These are phyloP conservation scores for Scaptomyza parva DNA, from an alignment of 2,888 invertebrate species.

Conservation along the genomic window DNA sequence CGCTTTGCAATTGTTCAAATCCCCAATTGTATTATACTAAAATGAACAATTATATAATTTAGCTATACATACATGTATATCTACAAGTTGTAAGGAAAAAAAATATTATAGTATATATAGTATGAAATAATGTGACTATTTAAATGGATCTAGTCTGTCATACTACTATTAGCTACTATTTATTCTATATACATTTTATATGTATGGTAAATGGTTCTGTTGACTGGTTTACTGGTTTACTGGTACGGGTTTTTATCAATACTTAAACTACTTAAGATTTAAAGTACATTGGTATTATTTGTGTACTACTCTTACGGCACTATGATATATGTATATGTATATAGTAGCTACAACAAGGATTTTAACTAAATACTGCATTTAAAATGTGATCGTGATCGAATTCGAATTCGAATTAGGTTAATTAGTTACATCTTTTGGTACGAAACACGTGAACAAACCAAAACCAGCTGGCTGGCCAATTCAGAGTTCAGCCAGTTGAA, in stretches of 20 bases:
- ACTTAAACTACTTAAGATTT: constrained; percentile 45
- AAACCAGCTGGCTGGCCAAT: constrained; percentile 56
- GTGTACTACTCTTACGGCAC: constrained; percentile 26
- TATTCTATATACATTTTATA: not conserved
- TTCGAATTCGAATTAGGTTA: constrained; percentile 55
- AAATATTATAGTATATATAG: constrained; percentile 4
- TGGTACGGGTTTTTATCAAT: constrained; percentile 22
- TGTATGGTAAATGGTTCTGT: not conserved
- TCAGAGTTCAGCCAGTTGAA: constrained; percentile 22
- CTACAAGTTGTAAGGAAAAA: constrained; percentile 3
- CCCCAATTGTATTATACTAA: constrained; percentile 9
- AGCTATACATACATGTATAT: constrained; percentile 17
- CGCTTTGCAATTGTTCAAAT: not conserved
- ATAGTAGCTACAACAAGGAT: constrained; percentile 48
- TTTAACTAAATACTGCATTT: constrained; percentile 29
- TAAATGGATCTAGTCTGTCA: constrained; percentile 34
- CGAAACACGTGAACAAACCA: constrained; percentile 78
- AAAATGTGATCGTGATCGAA: constrained; percentile 50
- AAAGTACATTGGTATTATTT: constrained; percentile 16
- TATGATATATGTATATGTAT: too few relatives aligned
- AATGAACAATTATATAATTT: constrained; percentile 19
- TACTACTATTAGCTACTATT: constrained; percentile 34
- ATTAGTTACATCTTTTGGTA: constrained; percentile 28
- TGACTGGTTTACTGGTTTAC: too few relatives aligned
- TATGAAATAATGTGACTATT: constrained; percentile 19